These are phyloP conservation scores for Agrilus cyanescens DNA, from an alignment of 2,888 invertebrate genomes.

Conservation along the genomic window DNA sequence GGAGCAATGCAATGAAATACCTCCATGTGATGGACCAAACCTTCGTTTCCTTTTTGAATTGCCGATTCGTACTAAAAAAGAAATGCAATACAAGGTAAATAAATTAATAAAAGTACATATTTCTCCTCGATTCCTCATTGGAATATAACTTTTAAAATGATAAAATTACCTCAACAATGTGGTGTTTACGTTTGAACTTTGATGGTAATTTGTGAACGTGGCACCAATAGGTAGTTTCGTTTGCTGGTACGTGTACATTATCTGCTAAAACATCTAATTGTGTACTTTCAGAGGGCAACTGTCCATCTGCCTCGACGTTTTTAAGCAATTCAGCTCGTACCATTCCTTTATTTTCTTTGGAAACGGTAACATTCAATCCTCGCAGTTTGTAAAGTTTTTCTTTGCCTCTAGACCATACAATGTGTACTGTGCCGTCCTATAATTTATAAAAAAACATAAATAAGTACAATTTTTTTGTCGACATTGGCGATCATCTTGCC, in stretches of 20 bases:
- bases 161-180: conserved; percentile 55
- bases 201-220: conserved; percentile 69
- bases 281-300: conserved; percentile 39
- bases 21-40: conserved; percentile 96
- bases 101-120: no score
- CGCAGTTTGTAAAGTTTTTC: conserved; percentile 57
- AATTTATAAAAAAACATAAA: conserved; percentile 11
- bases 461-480: neutral
- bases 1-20: conserved; percentile 86
- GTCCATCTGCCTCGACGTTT: conserved; percentile 30
- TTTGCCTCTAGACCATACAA: conserved; percentile 73
- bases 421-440: conserved; percentile 80
- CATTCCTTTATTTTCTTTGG: conserved; percentile 53
- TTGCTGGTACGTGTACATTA: conserved; percentile 60
- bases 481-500: conserved; percentile 34
- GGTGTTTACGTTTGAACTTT: conserved; percentile 57
- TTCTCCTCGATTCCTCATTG: neutral
- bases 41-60: conserved; percentile 69
- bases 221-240: conserved; percentile 97
- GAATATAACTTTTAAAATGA: neutral
- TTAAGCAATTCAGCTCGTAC: conserved; percentile 63
- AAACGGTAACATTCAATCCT: conserved; percentile 47
- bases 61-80: conserved; percentile 67
- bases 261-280: conserved; percentile 50
- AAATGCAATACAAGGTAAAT: neutral